Percentiles rank a stretch among this genome's conserved stretches.
Evolutionary conservation across 2,113 vertebrate genomes (phyloP).

Genomic region (Coracopsis vasa): DNA sequence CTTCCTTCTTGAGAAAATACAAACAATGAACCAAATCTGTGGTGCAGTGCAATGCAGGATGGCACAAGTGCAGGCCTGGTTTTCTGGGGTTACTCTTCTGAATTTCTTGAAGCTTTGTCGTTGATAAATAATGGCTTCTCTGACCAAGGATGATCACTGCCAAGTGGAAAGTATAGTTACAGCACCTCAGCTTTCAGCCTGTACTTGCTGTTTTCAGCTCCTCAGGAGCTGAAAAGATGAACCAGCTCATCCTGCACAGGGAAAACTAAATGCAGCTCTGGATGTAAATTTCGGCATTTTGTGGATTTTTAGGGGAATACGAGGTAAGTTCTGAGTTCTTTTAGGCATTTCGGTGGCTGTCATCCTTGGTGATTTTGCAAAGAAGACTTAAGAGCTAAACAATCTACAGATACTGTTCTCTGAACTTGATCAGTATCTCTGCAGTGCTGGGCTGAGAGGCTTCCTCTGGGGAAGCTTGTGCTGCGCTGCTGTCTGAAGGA

Average conservation of each 20-base stretch:
- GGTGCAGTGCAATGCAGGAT: neutral
- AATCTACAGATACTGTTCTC: neutral
- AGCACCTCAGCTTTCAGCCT: neutral
- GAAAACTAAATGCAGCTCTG: neutral
- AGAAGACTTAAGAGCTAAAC: neutral
- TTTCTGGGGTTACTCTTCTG: neutral
- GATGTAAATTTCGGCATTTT: neutral
- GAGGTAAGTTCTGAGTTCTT: neutral
- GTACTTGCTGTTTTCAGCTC: neutral
- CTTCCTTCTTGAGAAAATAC: neutral
- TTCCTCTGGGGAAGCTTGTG: neutral
- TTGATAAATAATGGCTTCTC: neutral
- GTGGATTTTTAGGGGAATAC: neutral
- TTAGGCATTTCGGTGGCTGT: neutral
- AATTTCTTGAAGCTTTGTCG: neutral
- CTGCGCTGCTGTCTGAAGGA: neutral
- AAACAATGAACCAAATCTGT: neutral
- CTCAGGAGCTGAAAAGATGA: neutral
- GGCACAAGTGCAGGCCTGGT: neutral
- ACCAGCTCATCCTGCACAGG: neutral
- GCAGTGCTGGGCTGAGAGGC: neutral
- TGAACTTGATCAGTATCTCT: neutral
- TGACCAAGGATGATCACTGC: neutral
- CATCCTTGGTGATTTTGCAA: neutral
- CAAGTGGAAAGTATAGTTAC: neutral